A percentile compares a stretch with the other conserved stretches of the same genome.
Conservation (phyloP, 2,113 vertebrate species). For the Murina feae region DNA sequence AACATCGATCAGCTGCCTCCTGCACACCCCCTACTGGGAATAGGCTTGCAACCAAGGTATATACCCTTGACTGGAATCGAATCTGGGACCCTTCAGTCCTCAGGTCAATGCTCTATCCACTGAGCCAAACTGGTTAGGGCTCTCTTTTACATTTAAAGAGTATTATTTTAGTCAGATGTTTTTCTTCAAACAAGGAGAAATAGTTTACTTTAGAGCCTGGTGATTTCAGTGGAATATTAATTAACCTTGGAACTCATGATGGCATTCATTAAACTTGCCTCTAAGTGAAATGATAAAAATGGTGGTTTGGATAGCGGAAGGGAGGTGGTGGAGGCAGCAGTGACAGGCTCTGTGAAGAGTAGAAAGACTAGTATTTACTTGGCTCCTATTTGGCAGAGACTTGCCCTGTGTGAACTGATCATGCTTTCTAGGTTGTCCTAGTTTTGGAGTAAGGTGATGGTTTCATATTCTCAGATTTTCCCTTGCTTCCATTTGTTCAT, state of each 20-base stretch:
- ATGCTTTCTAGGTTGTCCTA: not conserved
- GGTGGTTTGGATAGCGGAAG: not conserved
- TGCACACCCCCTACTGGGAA: too few species aligned
- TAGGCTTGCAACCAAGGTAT: too few species aligned
- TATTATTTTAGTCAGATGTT: not conserved
- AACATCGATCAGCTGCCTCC: too few species aligned
- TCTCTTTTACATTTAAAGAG: not conserved
- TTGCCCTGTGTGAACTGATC: not conserved
- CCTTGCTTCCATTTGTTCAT: not conserved
- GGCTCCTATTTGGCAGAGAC: not conserved
- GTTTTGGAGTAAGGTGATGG: not conserved
- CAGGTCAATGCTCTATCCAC: too few species aligned
- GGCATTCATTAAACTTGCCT: not conserved
- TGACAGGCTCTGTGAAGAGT: not conserved
- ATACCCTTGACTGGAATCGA: too few species aligned
- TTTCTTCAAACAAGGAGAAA: not conserved
- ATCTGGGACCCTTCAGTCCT: too few species aligned
- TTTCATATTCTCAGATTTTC: not conserved
- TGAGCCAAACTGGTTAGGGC: too few species aligned
- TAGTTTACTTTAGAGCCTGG: not conserved
- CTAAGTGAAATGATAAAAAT: not conserved
- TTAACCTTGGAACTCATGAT: not conserved
- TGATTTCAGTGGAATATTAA: not conserved
- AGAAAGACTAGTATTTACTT: not conserved
- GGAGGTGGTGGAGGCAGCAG: not conserved